A percentile compares a stretch with the other conserved stretches of the same genome.
Conservation (phyloP, 2,113 vertebrate species). For the Xiphophorus hellerii region DNA sequence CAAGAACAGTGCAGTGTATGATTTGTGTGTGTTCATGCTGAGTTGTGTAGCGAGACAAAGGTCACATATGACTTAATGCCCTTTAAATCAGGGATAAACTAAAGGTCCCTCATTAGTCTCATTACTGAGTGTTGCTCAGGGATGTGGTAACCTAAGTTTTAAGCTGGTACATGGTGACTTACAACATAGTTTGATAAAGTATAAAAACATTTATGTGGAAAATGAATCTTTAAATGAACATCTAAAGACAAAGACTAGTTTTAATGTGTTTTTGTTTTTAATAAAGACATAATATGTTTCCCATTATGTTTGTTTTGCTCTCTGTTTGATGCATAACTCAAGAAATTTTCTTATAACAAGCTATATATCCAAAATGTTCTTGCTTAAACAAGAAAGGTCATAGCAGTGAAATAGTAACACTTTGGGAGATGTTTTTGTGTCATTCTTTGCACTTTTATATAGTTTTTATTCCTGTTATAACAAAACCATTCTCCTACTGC, state of each 20-base stretch:
- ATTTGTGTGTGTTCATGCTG: background rate
- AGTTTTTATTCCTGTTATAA: no score
- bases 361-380: no score
- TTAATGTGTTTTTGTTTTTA: background rate
- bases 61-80: slow-evolving; percentile 17
- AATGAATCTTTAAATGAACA: background rate
- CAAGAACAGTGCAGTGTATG: background rate
- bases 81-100: slow-evolving; percentile 13
- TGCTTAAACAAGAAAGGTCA: no score
- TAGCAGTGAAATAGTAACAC: no score
- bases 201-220: background rate
- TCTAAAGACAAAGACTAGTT: background rate
- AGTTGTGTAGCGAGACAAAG: background rate
- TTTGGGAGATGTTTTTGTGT: no score
- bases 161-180: background rate
- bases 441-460: no score
- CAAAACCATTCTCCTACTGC: no score
- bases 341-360: no score
- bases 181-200: background rate
- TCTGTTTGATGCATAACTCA: no score
- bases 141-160: background rate
- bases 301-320: no score
- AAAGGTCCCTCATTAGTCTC: slow-evolving; percentile 7
- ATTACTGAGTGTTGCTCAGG: background rate
- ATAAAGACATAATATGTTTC: background rate